Evolutionary conservation across 2,888 invertebrate genomes (phyloP).

Genomic region (Drosophila limbata): DNA sequence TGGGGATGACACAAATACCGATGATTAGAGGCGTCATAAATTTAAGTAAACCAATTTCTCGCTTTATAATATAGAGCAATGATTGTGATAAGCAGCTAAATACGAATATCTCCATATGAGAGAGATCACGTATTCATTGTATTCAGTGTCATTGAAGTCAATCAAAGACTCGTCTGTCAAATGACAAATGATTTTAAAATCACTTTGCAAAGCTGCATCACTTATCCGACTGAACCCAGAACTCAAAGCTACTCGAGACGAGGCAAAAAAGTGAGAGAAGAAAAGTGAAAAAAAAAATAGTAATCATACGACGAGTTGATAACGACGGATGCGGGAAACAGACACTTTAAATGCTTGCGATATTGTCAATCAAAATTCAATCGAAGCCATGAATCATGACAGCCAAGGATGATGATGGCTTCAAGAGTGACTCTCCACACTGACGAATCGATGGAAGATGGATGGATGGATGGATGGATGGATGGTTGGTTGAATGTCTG

Average conservation of each 20-base stretch:
- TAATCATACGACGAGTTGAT: slow-evolving; percentile 27
- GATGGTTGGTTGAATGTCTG: slow-evolving; percentile 35
- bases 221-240: slow-evolving; percentile 32
- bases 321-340: slow-evolving; percentile 77
- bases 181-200: slow-evolving; percentile 83
- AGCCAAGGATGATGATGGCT: slow-evolving; percentile 65
- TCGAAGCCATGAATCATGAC: slow-evolving; percentile 81
- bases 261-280: slow-evolving; percentile 9
- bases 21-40: slow-evolving; percentile 49
- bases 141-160: slow-evolving; percentile 73
- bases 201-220: slow-evolving; percentile 65
- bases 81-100: slow-evolving; percentile 32
- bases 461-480: slow-evolving; percentile 34
- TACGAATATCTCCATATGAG: neutral
- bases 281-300: slow-evolving; percentile 25
- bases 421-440: slow-evolving; percentile 58
- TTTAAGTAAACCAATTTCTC: slow-evolving; percentile 41
- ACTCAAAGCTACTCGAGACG: slow-evolving; percentile 34
- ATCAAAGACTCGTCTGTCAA: slow-evolving; percentile 82
- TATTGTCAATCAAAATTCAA: slow-evolving; percentile 85
- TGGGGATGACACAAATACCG: slow-evolving; percentile 53
- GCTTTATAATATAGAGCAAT: slow-evolving; percentile 23
- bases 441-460: slow-evolving; percentile 48
- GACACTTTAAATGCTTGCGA: slow-evolving; percentile 84
- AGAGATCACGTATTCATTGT: slow-evolving; percentile 21